Evolutionary conservation across 2,888 invertebrate species (phyloP).

Genomic region (Luperina testacea): DNA sequence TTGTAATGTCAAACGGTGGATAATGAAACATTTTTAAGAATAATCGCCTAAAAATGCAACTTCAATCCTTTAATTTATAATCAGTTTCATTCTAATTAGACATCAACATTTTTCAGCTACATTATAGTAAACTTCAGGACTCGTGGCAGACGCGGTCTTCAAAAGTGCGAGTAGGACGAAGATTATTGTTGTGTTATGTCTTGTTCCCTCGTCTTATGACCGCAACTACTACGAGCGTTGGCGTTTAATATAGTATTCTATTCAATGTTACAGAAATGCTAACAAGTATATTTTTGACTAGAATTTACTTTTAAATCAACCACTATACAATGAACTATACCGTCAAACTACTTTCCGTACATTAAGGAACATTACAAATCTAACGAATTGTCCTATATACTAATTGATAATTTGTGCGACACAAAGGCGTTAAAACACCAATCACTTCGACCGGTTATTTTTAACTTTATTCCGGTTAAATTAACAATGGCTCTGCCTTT

Average conservation of each 20-base stretch:
- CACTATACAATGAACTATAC: slow-evolving; percentile 25
- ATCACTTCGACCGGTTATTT: slow-evolving; percentile 10
- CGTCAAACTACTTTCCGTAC: slow-evolving; percentile 28
- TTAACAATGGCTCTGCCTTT: slow-evolving; percentile 31
- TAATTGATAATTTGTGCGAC: slow-evolving; percentile 58
- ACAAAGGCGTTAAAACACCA: slow-evolving; percentile 41
- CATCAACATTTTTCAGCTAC: slow-evolving; percentile 20
- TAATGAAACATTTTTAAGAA: slow-evolving; percentile 25
- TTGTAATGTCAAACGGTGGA: slow-evolving; percentile 1
- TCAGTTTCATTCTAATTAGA: slow-evolving; percentile 16
- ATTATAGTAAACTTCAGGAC: slow-evolving; percentile 7
- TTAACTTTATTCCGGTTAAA: slow-evolving; percentile 17
- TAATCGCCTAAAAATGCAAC: slow-evolving; percentile 25
- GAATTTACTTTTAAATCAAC: slow-evolving; percentile 40
- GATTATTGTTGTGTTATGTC: not conserved
- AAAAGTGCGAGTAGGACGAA: not conserved
- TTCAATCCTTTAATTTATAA: not conserved
- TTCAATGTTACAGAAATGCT: slow-evolving; percentile 35
- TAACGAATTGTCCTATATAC: slow-evolving; percentile 38
- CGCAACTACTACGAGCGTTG: not conserved
- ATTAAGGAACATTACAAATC: slow-evolving; percentile 22
- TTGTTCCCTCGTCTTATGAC: slow-evolving; percentile 9
- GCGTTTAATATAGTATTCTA: slow-evolving; percentile 7
- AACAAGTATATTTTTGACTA: slow-evolving; percentile 58
- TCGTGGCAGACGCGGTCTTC: not conserved